A percentile compares a stretch with the other conserved stretches of the same genome.
These are phyloP conservation scores for Nymphalis c-album DNA, from an alignment of 2,888 invertebrate genomes.

Conservation along the genomic window DNA sequence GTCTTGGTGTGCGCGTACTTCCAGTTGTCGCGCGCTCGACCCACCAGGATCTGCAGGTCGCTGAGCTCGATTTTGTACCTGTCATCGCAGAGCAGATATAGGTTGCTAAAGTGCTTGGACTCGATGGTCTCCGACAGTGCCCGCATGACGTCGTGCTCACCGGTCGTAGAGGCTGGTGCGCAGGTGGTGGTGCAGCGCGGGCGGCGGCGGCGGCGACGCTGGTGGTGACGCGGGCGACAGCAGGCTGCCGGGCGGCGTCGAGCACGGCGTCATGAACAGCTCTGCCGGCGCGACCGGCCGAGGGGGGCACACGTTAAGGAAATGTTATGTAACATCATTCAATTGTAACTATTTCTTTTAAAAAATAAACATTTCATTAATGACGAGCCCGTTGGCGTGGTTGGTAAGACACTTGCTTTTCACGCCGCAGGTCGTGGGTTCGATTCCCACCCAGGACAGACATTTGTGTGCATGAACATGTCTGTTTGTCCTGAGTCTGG, in stretches of 20 bases:
- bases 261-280: conserved; percentile 91
- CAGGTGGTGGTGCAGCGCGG: conserved; percentile 55
- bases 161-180: conserved; percentile 67
- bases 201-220: conserved; percentile 81
- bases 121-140: too few species aligned
- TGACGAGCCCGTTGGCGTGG: too few species aligned
- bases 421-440: too few species aligned
- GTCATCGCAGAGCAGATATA: conserved; percentile 21
- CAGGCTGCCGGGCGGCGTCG: conserved; percentile 91
- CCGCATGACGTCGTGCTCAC: conserved; percentile 37
- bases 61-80: conserved; percentile 90
- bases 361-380: too few species aligned
- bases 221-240: conserved; percentile 80
- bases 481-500: too few species aligned
- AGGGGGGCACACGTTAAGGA: too few species aligned
- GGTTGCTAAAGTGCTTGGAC: too few species aligned
- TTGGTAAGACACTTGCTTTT: too few species aligned
- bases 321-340: too few species aligned
- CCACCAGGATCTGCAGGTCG: conserved; percentile 93
- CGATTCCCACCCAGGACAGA: too few species aligned
- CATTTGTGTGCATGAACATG: too few species aligned
- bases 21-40: conserved; percentile 94
- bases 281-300: conserved; percentile 57
- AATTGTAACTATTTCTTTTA: too few species aligned
- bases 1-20: conserved; percentile 92